Evolutionary conservation across 1,140 invertebrate genomes (phyloP).

Genomic region (Asobara japonica): DNA sequence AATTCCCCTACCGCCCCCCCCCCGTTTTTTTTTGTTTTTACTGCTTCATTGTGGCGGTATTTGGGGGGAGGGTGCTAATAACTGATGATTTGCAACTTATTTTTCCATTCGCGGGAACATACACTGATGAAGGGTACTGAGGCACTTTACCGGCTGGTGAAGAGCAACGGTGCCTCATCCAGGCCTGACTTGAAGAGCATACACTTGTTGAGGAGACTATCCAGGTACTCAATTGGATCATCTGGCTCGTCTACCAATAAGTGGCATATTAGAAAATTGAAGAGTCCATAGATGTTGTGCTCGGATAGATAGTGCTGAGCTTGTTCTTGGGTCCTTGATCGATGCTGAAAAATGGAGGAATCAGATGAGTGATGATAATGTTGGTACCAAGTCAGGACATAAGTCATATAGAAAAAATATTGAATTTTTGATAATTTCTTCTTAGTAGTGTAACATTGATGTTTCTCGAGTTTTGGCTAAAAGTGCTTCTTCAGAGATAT

Average conservation of each 20-base stretch:
- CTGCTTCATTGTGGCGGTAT: not conserved
- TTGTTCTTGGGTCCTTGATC: conserved; percentile 34
- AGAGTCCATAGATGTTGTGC: conserved; percentile 62
- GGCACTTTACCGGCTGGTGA: conserved; percentile 46
- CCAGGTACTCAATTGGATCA: conserved; percentile 64
- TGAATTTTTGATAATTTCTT: no score
- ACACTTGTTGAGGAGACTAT: conserved; percentile 64
- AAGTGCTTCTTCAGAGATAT: no score
- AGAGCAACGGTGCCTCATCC: conserved; percentile 62
- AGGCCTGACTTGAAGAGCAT: conserved; percentile 63
- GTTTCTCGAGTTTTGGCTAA: no score
- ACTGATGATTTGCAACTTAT: conserved; percentile 12
- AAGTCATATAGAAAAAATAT: no score
- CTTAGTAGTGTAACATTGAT: no score
- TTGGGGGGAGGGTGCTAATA: not conserved
- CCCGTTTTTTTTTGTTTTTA: not conserved
- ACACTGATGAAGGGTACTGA: not conserved
- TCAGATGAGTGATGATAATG: not conserved
- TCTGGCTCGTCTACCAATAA: conserved; percentile 57
- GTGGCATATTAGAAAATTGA: conserved; percentile 64
- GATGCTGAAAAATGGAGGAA: conserved; percentile 31
- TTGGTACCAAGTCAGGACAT: no score
- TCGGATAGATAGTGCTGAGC: conserved; percentile 56
- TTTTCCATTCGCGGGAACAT: conserved; percentile 18
- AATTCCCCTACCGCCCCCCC: no score